Evolutionary conservation across 92 coral and sea anemone genomes (phyloP).

Genomic region (Palythoa grandis): DNA sequence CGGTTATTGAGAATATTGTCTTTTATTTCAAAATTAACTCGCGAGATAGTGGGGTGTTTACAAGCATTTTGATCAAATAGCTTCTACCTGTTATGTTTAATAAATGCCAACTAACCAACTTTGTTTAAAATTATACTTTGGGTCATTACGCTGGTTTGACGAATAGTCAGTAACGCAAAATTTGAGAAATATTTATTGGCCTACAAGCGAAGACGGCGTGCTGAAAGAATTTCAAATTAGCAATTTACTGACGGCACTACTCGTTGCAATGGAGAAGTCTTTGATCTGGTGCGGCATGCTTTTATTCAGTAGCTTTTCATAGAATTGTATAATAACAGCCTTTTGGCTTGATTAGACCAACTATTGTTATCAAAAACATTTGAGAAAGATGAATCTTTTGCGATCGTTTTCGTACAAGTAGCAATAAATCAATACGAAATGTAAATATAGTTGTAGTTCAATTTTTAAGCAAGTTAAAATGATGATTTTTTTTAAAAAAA

Average conservation of each 20-base stretch:
- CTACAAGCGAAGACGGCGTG: neutral
- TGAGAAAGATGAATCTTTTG: neutral
- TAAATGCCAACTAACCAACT: neutral
- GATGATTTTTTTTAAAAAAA: neutral
- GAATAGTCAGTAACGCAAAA: neutral
- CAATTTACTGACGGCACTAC: constrained; percentile 5
- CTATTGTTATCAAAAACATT: neutral
- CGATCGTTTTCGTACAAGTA: neutral
- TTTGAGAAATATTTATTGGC: neutral
- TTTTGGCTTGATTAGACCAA: neutral
- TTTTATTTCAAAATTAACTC: constrained; percentile 1
- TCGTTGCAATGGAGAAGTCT: constrained; percentile 41
- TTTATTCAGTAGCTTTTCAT: constrained; percentile 15
- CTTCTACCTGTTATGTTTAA: neutral
- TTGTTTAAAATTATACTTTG: neutral
- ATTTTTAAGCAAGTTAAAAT: neutral
- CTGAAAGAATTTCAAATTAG: constrained; percentile 35
- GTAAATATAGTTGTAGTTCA: neutral
- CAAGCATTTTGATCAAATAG: neutral
- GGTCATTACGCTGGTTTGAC: neutral
- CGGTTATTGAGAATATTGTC: neutral
- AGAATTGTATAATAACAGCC: neutral
- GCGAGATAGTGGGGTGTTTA: neutral
- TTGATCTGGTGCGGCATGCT: constrained; percentile 19
- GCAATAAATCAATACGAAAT: neutral